Evolutionary conservation across 2,113 vertebrate species (phyloP).

Genomic region (Scortum barcoo): DNA sequence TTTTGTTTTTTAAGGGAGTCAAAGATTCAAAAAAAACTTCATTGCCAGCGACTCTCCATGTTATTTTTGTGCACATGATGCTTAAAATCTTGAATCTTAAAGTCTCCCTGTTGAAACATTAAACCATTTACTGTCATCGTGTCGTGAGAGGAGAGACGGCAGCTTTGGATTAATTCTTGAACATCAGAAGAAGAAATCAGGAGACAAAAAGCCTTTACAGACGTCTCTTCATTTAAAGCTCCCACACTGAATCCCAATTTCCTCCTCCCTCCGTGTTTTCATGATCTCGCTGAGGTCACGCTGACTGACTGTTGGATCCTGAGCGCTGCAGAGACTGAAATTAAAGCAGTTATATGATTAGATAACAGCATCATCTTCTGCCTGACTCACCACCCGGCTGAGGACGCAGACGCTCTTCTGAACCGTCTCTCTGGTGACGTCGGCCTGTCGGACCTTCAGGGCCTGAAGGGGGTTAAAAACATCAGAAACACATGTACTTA

Average conservation of each 20-base stretch:
- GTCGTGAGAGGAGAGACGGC: neutral
- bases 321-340: neutral
- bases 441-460: conserved; percentile 96
- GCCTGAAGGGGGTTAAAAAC: conserved; percentile 79
- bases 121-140: no score
- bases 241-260: neutral
- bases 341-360: neutral
- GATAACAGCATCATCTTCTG: neutral
- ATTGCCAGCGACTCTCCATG: no score
- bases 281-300: neutral
- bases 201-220: neutral
- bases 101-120: no score
- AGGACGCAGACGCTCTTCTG: conserved; percentile 99
- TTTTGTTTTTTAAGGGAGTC: no score
- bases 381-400: conserved; percentile 93
- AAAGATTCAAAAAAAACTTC: no score
- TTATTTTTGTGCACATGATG: no score
- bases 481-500: neutral
- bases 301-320: neutral
- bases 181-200: neutral
- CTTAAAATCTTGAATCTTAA: no score
- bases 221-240: neutral
- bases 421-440: conserved; percentile 96
- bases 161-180: neutral
- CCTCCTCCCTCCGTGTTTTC: neutral